These are phyloP conservation scores for Druon quercuslanigerum DNA, from an alignment of 1,140 invertebrate genomes.

Conservation along the genomic window DNA sequence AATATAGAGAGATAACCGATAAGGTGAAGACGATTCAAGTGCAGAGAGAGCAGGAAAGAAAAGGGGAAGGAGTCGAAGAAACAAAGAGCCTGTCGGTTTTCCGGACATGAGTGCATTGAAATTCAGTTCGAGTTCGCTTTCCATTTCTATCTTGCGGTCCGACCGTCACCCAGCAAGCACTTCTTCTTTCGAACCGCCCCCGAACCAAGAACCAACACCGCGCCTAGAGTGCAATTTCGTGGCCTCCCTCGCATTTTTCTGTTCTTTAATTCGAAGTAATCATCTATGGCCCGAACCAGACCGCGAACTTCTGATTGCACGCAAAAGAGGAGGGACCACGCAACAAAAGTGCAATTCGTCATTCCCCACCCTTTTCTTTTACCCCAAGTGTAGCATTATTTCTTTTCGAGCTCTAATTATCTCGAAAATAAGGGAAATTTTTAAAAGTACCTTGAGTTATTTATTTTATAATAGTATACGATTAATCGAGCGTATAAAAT, in stretches of 20 bases:
- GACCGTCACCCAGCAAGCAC: constrained; percentile 54
- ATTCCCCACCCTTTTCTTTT: not conserved
- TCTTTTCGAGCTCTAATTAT: not conserved
- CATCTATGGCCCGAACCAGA: constrained; percentile 1
- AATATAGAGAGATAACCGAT: not conserved
- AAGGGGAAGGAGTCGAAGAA: constrained; percentile 44
- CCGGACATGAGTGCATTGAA: constrained; percentile 73
- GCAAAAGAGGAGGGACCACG: not conserved
- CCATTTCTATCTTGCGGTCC: constrained; percentile 71
- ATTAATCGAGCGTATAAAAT: too few species aligned
- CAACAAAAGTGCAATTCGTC: not conserved
- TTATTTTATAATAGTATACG: too few species aligned
- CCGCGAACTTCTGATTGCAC: constrained; percentile 6
- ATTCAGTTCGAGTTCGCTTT: constrained; percentile 73
- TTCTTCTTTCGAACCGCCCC: constrained; percentile 47
- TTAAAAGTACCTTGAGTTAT: not conserved
- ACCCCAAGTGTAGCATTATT: not conserved
- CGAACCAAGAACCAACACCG: constrained; percentile 4
- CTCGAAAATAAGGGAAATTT: not conserved
- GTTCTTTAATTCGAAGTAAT: constrained; percentile 14
- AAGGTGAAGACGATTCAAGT: constrained; percentile 14
- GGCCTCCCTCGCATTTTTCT: constrained; percentile 6
- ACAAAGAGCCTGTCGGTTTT: constrained; percentile 61
- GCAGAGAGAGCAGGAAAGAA: constrained; percentile 18
- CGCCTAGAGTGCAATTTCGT: constrained; percentile 36